Base-by-base conservation (phyloP, 2,888 invertebrate species). In the Opisthograptis luteolata region DNA sequence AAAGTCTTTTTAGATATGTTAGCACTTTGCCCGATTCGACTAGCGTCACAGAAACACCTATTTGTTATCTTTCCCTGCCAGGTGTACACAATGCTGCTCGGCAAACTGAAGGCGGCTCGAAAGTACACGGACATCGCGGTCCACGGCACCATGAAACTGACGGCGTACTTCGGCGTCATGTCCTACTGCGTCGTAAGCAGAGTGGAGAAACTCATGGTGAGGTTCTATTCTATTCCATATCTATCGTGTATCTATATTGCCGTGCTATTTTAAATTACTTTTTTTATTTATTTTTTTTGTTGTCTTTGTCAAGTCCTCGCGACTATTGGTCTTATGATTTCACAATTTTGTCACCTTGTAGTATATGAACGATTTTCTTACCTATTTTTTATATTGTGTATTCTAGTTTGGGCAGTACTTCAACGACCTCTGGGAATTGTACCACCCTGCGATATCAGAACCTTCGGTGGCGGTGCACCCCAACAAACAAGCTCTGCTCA, bases 391-490 rank as follows among this genome's bases (percentile, higher is more conserved):
- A 1, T 24, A 6, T n/a, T 4, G 45, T 62, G 59, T 51, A 49
- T 60, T 92, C 1, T 86, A 97, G 97, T 97, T 98, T 85, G 96
- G 97, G n/a, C 96, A 95, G 64, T 97, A 96, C 84, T 96, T 98
- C 89, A 92, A 95, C 67, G 97, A 98, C 71, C 88, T 98, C 27
- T 98, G 98, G 98, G 96, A 97, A 65, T 87, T 98, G 46, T 98
- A 98, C 84, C 98, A 98, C 91, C 98, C 98, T 1, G 96, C 97
- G 68, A 92, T 98, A 56, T 97, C 97, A 6, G 98, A 98, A 87
- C 98, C 98, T 0, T 96, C 97, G 42, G 97, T 98, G 65, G 96
- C 98, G 13, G 96, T 98, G 44, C 97, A 98, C 87, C 97, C 98
- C 74, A 98, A 98, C 84, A 98, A 98, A 80, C 98, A 98, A 81